Conservation (phyloP, 2,797 vertebrate genomes). For the Melanotaenia maccullochi region DNA sequence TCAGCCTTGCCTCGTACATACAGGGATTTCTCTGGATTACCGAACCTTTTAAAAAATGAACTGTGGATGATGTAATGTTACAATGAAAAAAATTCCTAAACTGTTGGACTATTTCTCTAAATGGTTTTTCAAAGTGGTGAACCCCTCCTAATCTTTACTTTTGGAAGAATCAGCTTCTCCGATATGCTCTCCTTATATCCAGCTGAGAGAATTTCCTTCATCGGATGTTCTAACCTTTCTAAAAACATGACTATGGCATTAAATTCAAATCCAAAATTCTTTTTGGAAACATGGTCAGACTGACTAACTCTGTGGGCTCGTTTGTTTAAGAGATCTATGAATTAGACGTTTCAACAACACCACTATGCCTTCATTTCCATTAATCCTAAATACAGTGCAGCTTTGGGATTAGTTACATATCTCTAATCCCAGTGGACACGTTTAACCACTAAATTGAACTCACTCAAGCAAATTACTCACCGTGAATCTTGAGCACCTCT, state of each 20-base stretch:
- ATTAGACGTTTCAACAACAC: not conserved
- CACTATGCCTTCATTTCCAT: not conserved
- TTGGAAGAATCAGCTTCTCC: not conserved
- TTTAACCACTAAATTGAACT: not conserved
- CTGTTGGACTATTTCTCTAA: not conserved
- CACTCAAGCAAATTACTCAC: constrained; percentile 74
- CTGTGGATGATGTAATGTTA: not conserved
- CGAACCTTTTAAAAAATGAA: not conserved
- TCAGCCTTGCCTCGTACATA: not conserved
- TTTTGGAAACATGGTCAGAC: not conserved
- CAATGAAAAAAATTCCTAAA: not conserved
- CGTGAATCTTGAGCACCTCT: constrained; percentile 91
- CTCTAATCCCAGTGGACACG: not conserved
- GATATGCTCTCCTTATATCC: not conserved
- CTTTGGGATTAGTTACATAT: not conserved
- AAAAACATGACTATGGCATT: not conserved
- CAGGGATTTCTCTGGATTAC: not conserved
- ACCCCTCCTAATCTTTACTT: not conserved
- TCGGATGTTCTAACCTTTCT: not conserved
- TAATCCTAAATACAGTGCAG: not conserved
- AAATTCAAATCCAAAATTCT: not conserved
- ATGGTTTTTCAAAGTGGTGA: not conserved
- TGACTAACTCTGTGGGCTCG: not conserved
- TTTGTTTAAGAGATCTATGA: not conserved
- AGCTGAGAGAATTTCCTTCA: not conserved